phyloP scores from a whole-genome alignment of 2,888 invertebrate species.

The Yponomeuta cagnagella region DNA sequence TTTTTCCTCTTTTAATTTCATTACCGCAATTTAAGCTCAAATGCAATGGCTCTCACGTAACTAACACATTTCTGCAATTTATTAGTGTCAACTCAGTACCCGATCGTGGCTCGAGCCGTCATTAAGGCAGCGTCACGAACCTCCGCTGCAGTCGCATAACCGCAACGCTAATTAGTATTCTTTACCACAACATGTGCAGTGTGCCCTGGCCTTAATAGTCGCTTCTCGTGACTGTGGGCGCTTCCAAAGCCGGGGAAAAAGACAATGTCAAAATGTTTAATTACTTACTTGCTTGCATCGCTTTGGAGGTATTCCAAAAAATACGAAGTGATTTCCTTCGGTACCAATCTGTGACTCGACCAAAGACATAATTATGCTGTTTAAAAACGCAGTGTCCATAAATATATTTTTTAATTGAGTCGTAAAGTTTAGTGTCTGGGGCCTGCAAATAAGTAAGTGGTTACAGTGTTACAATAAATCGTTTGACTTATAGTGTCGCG shows the following conservation, averaged over 20 bases:
- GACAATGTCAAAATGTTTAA: slow-evolving; percentile 4
- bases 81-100: slow-evolving; percentile 28
- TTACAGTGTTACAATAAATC: background rate
- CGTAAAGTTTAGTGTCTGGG: background rate
- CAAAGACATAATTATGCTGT: background rate
- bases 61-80: slow-evolving; percentile 37
- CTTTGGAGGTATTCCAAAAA: slow-evolving; percentile 1
- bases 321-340: slow-evolving; percentile 15
- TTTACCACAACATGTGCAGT: slow-evolving; percentile 30
- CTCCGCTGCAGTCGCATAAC: slow-evolving; percentile 59
- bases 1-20: no score
- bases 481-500: slow-evolving; percentile 63
- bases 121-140: slow-evolving; percentile 46
- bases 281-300: slow-evolving; percentile 1
- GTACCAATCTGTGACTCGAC: background rate
- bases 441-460: background rate
- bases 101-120: background rate
- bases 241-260: slow-evolving; percentile 16
- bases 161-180: slow-evolving; percentile 62
- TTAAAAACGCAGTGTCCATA: slow-evolving; percentile 13
- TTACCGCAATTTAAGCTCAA: background rate
- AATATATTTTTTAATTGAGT: background rate
- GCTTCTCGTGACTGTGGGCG: slow-evolving; percentile 40
- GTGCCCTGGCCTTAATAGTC: slow-evolving; percentile 42
- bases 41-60: slow-evolving; percentile 28